Evolutionary conservation across 2,113 vertebrate genomes (phyloP), one percentile per base, ranked within the genome.

Genomic region (Macroglossus sobrinus): DNA sequence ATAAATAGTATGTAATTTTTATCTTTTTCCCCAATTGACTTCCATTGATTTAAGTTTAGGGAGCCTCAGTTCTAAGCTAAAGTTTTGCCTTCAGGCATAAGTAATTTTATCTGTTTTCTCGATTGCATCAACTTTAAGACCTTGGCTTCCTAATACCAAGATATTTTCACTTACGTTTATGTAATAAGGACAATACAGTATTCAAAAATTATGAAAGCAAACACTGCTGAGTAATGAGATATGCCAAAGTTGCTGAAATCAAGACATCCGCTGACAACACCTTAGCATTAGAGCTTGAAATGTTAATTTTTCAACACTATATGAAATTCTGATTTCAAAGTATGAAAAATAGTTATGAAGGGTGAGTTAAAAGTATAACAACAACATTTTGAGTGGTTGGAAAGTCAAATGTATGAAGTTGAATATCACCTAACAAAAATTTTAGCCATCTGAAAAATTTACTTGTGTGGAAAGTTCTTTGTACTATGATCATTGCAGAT

Each of bases 241-340:
- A 87, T 76, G n/a, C 26, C 43, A 66, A 0, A 90, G n/a, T 75
- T 94, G 38, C 16, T 64, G 55, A 82, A 96, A 86, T 94, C 89
- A 93, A 93, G 38, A 33, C 86, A 21, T 85, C 93, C 19, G 6
- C 59, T 55, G 33, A 38, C 12, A 85, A 4, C 28, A 81, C 4
- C n/a, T 26, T 94, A 84, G 30, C 45, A 55, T 45, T 68, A 84
- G 21, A 87, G 30, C 40, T n/a, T 86, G 45, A 96, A 94, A 61
- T 84, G 15, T 90, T 93, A 26, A 57, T 84, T 90, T 91, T 92
- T 66, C 22, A 84, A 47, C 35, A 72, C 18, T 74, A 1, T 69
- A 33, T 93, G 72, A 84, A 94, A 80, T 93, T 93, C 59, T 69
- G 53, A 76, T 94, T 84, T 90, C 40, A 88, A 68, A 97, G 7